Evolutionary conservation across 2,113 vertebrate species (phyloP), one percentile per base, ranked within the genome.

Genomic region (Burhinus bistriatus): DNA sequence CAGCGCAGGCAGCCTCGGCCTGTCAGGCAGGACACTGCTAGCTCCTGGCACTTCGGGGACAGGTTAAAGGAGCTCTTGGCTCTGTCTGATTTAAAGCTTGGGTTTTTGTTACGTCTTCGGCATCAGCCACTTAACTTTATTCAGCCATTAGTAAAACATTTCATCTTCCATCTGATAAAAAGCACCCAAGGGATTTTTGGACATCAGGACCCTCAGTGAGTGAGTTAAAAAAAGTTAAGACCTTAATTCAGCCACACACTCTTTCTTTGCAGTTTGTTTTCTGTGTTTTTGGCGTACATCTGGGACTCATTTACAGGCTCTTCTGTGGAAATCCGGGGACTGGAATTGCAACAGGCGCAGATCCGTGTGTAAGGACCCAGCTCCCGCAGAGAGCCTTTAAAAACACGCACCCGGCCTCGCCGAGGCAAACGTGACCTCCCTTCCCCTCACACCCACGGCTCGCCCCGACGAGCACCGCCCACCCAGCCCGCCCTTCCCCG

Each of bases 391-490:
- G 5, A 13, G 18, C 23, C 6, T 12, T 21, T 7, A 14, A 17
- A 15, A 10, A 20, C 21, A 4, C 12, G 0, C 21, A 23, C 2
- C 3, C 0, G 8, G 0, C 30, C 42, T 3, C 9, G 0, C 3
- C 2, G 5, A 17, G 5, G 21, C 54, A 18, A 16, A 5, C 0
- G 3, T 0, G 9, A 16, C n/a, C 68, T 5, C 23, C 32, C 1
- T 5, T 30, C 11, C n/a, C 44, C 55, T 19, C 65, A 40, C 30
- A 4, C 9, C 7, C 42, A 3, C 15, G 0, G 17, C 8, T 12
- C 8, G 3, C 7, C 1, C 0, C 17, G 1, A 10, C 9, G 0
- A 13, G 5, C 2, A 2, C 2, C 1, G 1, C 1, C 5, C 5
- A 0, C 0, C 2, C 26, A 1, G 16, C 40, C 70, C 13, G 2